phyloP scores from a whole-genome alignment of 2,797 vertebrate species.

The Dermochelys coriacea region DNA sequence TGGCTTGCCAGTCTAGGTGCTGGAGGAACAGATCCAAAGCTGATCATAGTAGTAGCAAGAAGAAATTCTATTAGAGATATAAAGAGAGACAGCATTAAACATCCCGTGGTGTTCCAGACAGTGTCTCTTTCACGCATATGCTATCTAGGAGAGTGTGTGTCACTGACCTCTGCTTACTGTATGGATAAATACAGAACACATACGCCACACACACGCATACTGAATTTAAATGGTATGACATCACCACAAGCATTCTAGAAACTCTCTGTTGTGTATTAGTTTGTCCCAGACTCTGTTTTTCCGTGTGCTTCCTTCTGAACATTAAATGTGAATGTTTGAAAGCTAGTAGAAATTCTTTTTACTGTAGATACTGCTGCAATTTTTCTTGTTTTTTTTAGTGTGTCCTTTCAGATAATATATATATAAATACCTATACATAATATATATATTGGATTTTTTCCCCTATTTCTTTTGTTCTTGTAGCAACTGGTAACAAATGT shows the following conservation, averaged over 20 bases:
- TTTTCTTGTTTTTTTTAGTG: conserved; percentile 62
- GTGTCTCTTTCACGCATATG: background rate
- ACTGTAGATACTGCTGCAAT: conserved; percentile 73
- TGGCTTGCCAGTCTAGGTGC: background rate
- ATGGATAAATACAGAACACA: background rate
- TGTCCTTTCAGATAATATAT: conserved; percentile 78
- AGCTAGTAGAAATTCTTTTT: conserved; percentile 76
- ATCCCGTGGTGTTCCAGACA: background rate
- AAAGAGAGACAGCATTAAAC: background rate
- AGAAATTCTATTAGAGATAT: background rate
- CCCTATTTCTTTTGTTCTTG: conserved; percentile 20
- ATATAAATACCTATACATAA: conserved; percentile 82
- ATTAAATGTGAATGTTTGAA: conserved; percentile 73
- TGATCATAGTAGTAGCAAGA: background rate
- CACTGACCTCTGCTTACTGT: background rate
- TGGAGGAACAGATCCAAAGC: background rate
- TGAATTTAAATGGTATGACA: conserved; percentile 22
- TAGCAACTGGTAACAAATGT: conserved; percentile 60
- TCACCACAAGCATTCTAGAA: conserved; percentile 28
- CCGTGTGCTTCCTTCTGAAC: conserved; percentile 70
- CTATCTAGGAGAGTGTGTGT: background rate
- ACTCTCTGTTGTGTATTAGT: conserved; percentile 18
- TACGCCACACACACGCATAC: background rate
- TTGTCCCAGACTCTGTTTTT: conserved; percentile 52
- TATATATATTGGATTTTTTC: conserved; percentile 66